Percentiles rank a stretch among this genome's conserved stretches.
Evolutionary conservation across 2,113 vertebrate species (phyloP).

Genomic region (Diglossa brunneiventris): DNA sequence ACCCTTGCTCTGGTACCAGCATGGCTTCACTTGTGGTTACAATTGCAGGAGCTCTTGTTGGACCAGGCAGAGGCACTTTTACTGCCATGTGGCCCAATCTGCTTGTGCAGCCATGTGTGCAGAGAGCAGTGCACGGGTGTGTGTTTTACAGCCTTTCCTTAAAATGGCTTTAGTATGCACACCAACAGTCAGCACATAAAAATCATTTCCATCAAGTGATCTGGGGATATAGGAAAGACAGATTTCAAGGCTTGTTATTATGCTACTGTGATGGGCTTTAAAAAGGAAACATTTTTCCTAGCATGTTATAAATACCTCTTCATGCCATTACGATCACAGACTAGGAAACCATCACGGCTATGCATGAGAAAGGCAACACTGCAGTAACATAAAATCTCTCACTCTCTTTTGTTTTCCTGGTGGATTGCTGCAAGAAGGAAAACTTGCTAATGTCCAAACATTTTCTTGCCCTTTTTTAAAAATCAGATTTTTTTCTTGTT

Average conservation of each 20-base stretch:
- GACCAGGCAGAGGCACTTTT: background rate
- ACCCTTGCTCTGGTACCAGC: background rate
- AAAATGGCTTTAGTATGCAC: constrained; percentile 20
- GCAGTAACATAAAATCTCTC: background rate
- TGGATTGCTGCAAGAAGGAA: background rate
- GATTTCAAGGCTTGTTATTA: constrained; percentile 42
- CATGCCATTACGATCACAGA: background rate
- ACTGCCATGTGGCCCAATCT: constrained; percentile 10
- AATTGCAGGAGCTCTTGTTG: background rate
- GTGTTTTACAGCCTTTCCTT: constrained; percentile 23
- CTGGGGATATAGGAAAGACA: background rate
- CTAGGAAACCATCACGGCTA: background rate
- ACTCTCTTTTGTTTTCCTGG: background rate
- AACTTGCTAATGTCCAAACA: background rate
- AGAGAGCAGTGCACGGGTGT: background rate
- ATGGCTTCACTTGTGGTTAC: background rate
- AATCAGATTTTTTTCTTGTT: background rate
- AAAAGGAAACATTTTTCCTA: constrained; percentile 47
- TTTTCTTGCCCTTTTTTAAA: background rate
- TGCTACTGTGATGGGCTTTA: constrained; percentile 30
- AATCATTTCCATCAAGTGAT: background rate
- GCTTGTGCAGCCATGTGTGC: constrained; percentile 16
- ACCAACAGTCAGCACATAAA: constrained; percentile 29
- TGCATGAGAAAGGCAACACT: background rate
- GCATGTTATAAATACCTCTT: constrained; percentile 41